These are phyloP conservation scores for Halcyon senegalensis DNA, from an alignment of 2,113 vertebrate genomes.

Conservation along the genomic window DNA sequence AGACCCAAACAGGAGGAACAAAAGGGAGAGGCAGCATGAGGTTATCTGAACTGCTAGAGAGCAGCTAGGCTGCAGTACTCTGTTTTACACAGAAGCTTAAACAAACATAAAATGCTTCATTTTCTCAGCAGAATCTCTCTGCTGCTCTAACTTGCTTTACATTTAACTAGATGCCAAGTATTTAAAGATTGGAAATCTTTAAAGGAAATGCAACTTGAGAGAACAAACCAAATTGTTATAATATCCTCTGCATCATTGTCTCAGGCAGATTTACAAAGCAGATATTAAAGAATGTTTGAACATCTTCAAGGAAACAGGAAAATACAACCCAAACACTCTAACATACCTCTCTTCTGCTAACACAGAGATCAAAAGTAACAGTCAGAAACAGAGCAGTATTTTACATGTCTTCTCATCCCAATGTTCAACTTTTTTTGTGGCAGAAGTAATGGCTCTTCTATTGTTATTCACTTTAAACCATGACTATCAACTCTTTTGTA, in stretches of 20 bases:
- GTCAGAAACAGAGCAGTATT: not conserved
- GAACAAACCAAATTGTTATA: not conserved
- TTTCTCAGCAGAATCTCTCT: not conserved
- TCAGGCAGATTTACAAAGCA: conserved; percentile 14
- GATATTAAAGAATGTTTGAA: not conserved
- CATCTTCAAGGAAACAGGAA: not conserved
- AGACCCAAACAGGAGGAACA: not conserved
- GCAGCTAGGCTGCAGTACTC: not conserved
- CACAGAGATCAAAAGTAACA: conserved; percentile 12
- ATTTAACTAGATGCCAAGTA: not conserved
- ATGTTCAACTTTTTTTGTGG: not conserved
- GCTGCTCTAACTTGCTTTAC: not conserved
- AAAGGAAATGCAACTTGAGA: not conserved
- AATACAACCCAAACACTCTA: not conserved
- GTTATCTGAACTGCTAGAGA: not conserved
- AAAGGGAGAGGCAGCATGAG: not conserved
- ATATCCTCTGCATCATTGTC: not conserved
- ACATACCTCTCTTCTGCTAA: not conserved
- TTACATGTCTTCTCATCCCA: not conserved
- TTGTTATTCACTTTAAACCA: not conserved
- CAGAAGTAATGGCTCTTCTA: not conserved
- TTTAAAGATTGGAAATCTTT: not conserved
- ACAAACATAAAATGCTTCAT: not conserved
- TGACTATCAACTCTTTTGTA: not conserved
- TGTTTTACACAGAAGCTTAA: not conserved